Evolutionary conservation across 2,888 invertebrate species (phyloP), one percentile per base, ranked within the genome.

Genomic region (Agonopterix heracliana): DNA sequence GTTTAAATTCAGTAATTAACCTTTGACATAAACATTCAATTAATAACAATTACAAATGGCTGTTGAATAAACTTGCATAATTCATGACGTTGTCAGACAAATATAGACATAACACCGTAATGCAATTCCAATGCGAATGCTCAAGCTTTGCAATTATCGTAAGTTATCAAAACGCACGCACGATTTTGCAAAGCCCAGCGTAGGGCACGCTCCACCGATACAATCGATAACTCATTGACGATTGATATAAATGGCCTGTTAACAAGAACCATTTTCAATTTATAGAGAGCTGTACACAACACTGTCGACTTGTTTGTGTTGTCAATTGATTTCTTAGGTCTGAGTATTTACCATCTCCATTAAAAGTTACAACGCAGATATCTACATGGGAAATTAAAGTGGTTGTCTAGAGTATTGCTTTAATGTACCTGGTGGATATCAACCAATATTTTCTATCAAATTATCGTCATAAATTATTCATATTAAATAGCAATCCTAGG

Each of bases 181-280:
- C 44, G 44, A 44, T 14, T 44, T 43, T 8, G 34, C 34, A 11
- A 44, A 34, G 26, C 12, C 34, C 38, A 26, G 5, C 26, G 26
- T 5, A 26, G 38, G 2, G n/a, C 38, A 38, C 9, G 44, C 44
- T 34, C 1, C 34, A 11, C 14, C 13, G 34, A 11, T 11, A 34
- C 34, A 2, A 44, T 44, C 44, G 11, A 42, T 42, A n/a, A 44
- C 34, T 44, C 44, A 5, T 26, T n/a, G 34, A 1, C 44, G 44
- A 44, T 44, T 44, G 34, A 44, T 11, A 44, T 34, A 34, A 44
- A 44, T 44, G 4, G 44, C 10, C 34, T 11, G 34, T 17, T 42
- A 42, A 42, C 42, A 42, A 42, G 42, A 14, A 59, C 60, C 62
- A 60, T 64, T 59, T 58, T 56, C 64, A 63, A 67, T 64, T 69